Evolutionary conservation across 1,140 invertebrate species (phyloP), one percentile per base, ranked within the genome.

Genomic region (Formica exsecta): DNA sequence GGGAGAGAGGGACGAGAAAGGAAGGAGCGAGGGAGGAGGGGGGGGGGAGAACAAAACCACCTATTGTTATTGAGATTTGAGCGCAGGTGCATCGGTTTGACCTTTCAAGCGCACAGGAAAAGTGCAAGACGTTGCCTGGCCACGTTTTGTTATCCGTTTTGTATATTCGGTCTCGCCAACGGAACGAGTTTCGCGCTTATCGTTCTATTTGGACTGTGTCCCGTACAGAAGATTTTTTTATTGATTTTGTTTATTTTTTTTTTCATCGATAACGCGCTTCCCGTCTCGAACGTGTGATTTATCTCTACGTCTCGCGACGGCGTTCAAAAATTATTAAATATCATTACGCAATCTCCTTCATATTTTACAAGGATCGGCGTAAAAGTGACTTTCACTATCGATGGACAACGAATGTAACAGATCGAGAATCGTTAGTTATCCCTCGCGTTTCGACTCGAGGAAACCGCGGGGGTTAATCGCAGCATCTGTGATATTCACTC

Each of bases 21-120:
- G 1, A 32, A 32, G 16, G 57, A 22, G n/a, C 0, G 41, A 8
- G 4, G 32, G 13, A 13, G 8, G 36, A 9, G 19, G 9, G 29
- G 38, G 16, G 11, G n/a, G 13, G 29, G 3, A 29, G 25, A 25
- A 65, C 48, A 77, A 77, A 44, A 41, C 59, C 38, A 13, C 51
- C 61, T 19, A 83, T 85, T 85, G 74, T 77, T 65, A 54, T 51
- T 38, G 38, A 59, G 70, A 84, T 84, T 84, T 41, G 44, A 84
- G 62, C 61, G 64, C 83, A 85, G 83, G 83, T 80, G 83, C 62
- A 85, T 66, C 83, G 75, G 51, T 38, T 68, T 85, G 75, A 85
- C 83, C 83, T 85, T 85, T 85, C 75, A 51, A 32, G 74, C 62
- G 74, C 83, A 38, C 32, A 6, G 73, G 29, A 48, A 36, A 74